Base-by-base conservation (phyloP, 1,140 invertebrate genomes). In the Leucophenga varia region DNA sequence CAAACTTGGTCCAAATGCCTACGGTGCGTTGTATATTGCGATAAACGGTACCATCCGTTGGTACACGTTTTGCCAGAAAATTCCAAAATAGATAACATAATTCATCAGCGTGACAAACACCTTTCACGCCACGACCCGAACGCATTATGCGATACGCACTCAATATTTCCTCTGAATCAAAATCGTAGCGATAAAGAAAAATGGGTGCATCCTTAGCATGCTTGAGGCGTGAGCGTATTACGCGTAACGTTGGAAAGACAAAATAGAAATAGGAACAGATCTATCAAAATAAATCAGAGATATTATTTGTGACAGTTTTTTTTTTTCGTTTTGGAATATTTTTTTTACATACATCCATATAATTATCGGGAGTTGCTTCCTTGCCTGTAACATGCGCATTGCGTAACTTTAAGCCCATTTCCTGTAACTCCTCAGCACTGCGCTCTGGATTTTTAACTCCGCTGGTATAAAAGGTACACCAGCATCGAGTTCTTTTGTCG, bases 81-180 rank as follows among this genome's bases (percentile, higher is more conserved):
- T 75, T 79, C 41, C 77, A 73, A 56, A 86, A 87, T 4, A 86
- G 54, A 59, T 85, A 86, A 41, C 80, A 81, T 8, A 86, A 31
- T 46, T 87, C 85, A 49, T 86, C 85, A 1, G 77, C 80, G 63
- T 87, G 85, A 45, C 76, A 79, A 3, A 80, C 78, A 1, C 65
- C 65, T 18, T 48, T 56, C 10, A 69, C 60, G 20, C 57, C 48
- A 12, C 53, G 22, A 1, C 65, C 55, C 16, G 70, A 72, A 8
- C 65, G 54, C 21, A 65, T 69, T 19, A 75, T 47, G 7, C 70
- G 50, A 45, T 56, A 53, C 21, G 70, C 35, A 39, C 72, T 74
- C 12, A 57, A 50, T n/a, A n/a, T n/a, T 9, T 41, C 52, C 3
- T 56, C 49, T 5, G 75, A 68, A 37, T 77, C 73, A 17, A 78